Evolutionary conservation across 1,140 invertebrate genomes (phyloP), one percentile per base, ranked within the genome.

Genomic region (Odontomachus brunneus): DNA sequence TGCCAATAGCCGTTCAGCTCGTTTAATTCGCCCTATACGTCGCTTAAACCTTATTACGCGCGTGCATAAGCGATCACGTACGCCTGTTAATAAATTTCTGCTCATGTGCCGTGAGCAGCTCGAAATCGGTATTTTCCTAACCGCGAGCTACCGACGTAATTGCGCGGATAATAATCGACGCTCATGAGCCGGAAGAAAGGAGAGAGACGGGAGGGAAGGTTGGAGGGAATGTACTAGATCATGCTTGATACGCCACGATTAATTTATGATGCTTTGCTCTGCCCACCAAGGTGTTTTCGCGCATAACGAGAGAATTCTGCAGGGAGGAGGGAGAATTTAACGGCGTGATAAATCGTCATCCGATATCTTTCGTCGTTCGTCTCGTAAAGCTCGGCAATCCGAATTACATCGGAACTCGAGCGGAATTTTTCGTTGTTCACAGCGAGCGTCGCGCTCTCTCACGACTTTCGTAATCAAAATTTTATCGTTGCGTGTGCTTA

Each of bases 11-110:
- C 62, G 75, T 62, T 65, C 71, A 22, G 76, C n/a, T 65, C 78
- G 66, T 63, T 80, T 82, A 75, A 82, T 65, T 78, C 75, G 65
- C 65, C 24, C 82, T 26, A 38, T 73, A 51, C 65, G 75, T 57
- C 26, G 65, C 51, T 53, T 74, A 82, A 82, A 72, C 67, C 66
- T 74, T 82, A 82, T 82, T 82, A 82, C 59, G 55, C 55, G 44
- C 60, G 74, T 44, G 75, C 57, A 51, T 71, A 73, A 67, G 83
- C 84, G 62, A 78, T 86, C 75, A 63, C 71, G 57, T 82, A 76
- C 53, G 75, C 62, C 19, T 59, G 55, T 75, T 85, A 84, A 88
- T 89, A 85, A 89, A 89, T 89, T 83, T 82, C 71, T 72, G 63
- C 33, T 67, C 22, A 33, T n/a, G 85, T 71, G 55, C 63, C 63